Base-by-base conservation (phyloP, 2,888 invertebrate species). In the Eremobia ochroleuca region DNA sequence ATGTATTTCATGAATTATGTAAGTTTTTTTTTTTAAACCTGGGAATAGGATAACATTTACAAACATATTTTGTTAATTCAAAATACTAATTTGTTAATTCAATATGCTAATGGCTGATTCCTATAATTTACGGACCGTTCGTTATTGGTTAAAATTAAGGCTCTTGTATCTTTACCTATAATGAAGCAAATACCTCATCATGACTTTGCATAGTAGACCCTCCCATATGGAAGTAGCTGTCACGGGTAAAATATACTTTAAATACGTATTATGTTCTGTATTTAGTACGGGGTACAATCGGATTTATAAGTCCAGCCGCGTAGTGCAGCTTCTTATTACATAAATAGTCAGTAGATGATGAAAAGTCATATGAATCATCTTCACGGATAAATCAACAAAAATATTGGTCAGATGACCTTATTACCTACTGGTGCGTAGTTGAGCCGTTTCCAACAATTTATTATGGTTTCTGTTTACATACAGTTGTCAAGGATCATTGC, bases 391-490 rank as follows among this genome's bases (percentile, higher is more conserved):
- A 34, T n/a, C 21, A n/a, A 46, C 73, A 52, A 52, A 52, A 55
- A 64, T 43, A 64, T 28, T 46, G 6, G 13, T 40, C 18, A 40
- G 13, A 9, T n/a, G 72, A 58, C n/a, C 28, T 34, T n/a, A 40
- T 18, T 4, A 64, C 13, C 37, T 15, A 15, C 13, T 21, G 11
- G 25, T 31, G 40, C 25, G 40, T 28, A 25, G 18, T 59, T 74
- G 28, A 74, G 58, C 28, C 13, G 5, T 77, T 65, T 76, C 31
- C 43, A 64, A 77, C 34, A 55, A 28, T 76, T 76, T 77, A 55
- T 43, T 43, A 77, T 55, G n/a, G 43, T 64, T 43, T 28, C 13
- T 64, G 15, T 55, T 28, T 25, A 28, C 46, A 31, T 28, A 46
- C 18, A 40, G 21, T 25, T 77, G 18, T 28, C 55, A 77, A 55